Conservation (phyloP, 2,113 vertebrate genomes). For the Python bivittatus region DNA sequence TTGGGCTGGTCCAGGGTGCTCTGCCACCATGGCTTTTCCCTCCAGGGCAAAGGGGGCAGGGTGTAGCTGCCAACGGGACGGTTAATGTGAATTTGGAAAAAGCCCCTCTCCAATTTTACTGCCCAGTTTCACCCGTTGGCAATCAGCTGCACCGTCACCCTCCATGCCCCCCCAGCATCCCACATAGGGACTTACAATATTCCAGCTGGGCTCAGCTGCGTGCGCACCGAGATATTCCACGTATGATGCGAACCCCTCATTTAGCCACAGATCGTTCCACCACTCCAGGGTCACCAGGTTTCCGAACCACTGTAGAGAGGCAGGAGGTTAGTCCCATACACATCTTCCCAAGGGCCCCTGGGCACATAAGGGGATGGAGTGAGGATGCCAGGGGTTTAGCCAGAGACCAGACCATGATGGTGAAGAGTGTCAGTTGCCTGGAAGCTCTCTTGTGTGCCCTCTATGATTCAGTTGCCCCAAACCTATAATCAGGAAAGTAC, state of each 20-base stretch:
- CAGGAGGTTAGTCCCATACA: background rate
- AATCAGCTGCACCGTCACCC: background rate
- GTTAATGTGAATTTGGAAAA: background rate
- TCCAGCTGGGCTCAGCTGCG: conserved; percentile 71
- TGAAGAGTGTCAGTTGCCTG: too few relatives aligned
- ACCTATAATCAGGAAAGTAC: conserved; percentile 57
- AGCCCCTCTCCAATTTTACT: background rate
- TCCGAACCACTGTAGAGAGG: conserved; percentile 85
- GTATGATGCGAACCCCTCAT: conserved; percentile 90
- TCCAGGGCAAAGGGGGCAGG: background rate
- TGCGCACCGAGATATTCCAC: conserved; percentile 84
- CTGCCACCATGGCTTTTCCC: too few relatives aligned
- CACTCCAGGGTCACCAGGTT: conserved; percentile 88
- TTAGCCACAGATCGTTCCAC: conserved; percentile 95
- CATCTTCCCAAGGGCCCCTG: background rate
- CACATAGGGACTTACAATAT: conserved; percentile 73
- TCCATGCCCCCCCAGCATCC: background rate
- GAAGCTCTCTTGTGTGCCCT: background rate
- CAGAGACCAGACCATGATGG: background rate
- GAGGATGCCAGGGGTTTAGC: background rate
- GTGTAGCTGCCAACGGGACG: too few relatives aligned
- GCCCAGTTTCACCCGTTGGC: background rate
- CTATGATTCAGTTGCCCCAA: background rate
- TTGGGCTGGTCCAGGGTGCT: background rate
- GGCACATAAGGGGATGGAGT: background rate